Evolutionary conservation across 1,140 invertebrate species (phyloP).

Genomic region (Rhagoletis zephyria): DNA sequence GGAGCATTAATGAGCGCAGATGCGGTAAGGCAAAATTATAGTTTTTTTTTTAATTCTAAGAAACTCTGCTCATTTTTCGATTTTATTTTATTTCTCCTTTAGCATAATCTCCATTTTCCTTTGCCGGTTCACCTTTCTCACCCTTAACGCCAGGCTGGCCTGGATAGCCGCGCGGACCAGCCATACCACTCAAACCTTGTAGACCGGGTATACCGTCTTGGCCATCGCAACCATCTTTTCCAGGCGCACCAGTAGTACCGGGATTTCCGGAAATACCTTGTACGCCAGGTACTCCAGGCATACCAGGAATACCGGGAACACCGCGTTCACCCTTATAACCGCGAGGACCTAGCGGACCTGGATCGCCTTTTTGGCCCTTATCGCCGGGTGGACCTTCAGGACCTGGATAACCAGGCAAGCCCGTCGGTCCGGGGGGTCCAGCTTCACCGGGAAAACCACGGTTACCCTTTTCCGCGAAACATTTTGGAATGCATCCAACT

Average conservation of each 20-base stretch:
- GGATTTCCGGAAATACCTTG: slow-evolving; percentile 88
- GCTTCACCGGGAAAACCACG: slow-evolving; percentile 76
- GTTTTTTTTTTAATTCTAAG: too few species aligned
- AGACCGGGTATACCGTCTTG: slow-evolving; percentile 84
- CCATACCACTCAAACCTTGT: slow-evolving; percentile 78
- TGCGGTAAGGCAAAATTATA: slow-evolving; percentile 63
- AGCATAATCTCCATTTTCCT: slow-evolving; percentile 77
- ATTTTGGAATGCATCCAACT: slow-evolving; percentile 86
- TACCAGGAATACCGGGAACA: slow-evolving; percentile 90
- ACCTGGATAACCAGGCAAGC: slow-evolving; percentile 88
- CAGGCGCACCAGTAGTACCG: slow-evolving; percentile 84
- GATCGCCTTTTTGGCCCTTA: slow-evolving; percentile 90
- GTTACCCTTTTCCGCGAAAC: slow-evolving; percentile 93
- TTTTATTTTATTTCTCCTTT: slow-evolving; percentile 79
- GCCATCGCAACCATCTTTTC: slow-evolving; percentile 94
- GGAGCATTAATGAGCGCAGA: slow-evolving; percentile 66
- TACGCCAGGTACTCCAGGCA: slow-evolving; percentile 88
- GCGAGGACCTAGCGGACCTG: slow-evolving; percentile 83
- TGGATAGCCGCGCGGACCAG: slow-evolving; percentile 79
- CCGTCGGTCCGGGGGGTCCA: slow-evolving; percentile 70
- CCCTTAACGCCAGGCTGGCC: slow-evolving; percentile 79
- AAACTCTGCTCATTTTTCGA: slow-evolving; percentile 11
- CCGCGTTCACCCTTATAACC: slow-evolving; percentile 92
- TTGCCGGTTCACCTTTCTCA: slow-evolving; percentile 76
- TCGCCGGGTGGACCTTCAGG: slow-evolving; percentile 86